Evolutionary conservation across 2,113 vertebrate species (phyloP), one percentile per base, ranked within the genome.

Genomic region (Caranx melampygus): DNA sequence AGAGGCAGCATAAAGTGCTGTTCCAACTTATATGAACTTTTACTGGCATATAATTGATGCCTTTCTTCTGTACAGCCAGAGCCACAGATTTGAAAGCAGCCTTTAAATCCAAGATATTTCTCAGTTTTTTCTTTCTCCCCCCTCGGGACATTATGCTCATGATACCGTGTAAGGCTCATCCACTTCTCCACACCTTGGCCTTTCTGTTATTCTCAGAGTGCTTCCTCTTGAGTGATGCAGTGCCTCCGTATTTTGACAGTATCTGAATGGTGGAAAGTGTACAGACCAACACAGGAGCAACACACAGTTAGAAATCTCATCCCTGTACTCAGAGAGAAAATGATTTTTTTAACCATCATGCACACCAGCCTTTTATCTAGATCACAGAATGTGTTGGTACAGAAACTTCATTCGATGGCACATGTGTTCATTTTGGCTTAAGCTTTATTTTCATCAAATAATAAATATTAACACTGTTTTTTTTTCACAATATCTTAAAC

Each of bases 381-480:
- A 47, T 10, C 18, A 14, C 47, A 52, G 6, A 14, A 18, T 44
- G 60, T 51, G 4, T 34, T 12, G 10, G 18, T 26, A 8, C 16
- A 5, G 33, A 40, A 21, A 42, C 14, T 4, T 47, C 4, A 67
- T 35, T 3, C 18, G 51, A 35, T n/a, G 33, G 12, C 49, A 59
- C 34, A 8, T 31, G 8, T 57, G 7, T 54, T 64, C 72, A n/a
- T 52, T 47, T 3, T 62, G 66, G 26, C 62, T 72, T 18, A 37
- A 55, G 72, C 34, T 87, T 90, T 80, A 85, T 90, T 87, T 79
- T 55, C 1, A 35, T 44, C 16, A 62, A 73, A 69, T 72, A 92
- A 92, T 93, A 93, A 92, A 94, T 93, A 92, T 75, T 14, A 72
- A 61, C 34, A 51, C 3, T 33, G 10, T 11, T 37, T 20, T 49